Base-by-base conservation (phyloP, 2,797 vertebrate species). In the Phalloptychus januarius region DNA sequence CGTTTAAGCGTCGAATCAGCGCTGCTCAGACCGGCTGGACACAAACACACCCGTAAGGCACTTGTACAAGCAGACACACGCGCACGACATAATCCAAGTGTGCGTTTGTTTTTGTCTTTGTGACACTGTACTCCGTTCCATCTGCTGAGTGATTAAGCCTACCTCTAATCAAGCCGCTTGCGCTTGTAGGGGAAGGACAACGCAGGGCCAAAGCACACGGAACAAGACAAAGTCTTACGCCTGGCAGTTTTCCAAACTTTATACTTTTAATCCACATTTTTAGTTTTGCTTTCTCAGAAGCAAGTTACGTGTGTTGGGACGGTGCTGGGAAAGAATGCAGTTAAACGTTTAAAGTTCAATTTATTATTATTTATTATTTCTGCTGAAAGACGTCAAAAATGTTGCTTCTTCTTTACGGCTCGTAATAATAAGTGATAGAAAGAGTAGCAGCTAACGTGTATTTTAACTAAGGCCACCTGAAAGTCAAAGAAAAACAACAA, bases 61-160 rank as follows among this genome's bases (percentile, higher is more conserved):
- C 28, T 5, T 44, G 52, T 18, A 25, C 67, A 45, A 58, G 33
- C 70, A 42, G 52, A 72, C 67, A 76, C 61, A 40, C 78, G 7
- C 56, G 31, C 4, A 11, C 72, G 10, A 50, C 73, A 46, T 80
- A 90, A 91, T 87, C 90, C 88, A 85, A 90, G 77, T 65, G 82
- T 76, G 80, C 76, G 77, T 89, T 88, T 91, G 86, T 91, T 87
- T 83, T 89, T 86, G 85, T 87, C 86, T 87, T 83, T 71, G 87
- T 88, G 89, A 89, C 87, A 78, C 78, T 82, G 87, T 79, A 80
- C 79, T 92, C 80, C 81, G 86, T 89, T 85, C 87, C 85, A 90
- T 92, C 88, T 93, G 89, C 89, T 83, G 85, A 79, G 86, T 87
- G 87, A 92, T 93, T 94, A 94, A 91, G 79, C 72, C 83, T 86